Percentiles rank a stretch among this genome's conserved stretches.
Conservation (phyloP, 2,888 invertebrate species). For the Phytoseiulus persimilis region DNA sequence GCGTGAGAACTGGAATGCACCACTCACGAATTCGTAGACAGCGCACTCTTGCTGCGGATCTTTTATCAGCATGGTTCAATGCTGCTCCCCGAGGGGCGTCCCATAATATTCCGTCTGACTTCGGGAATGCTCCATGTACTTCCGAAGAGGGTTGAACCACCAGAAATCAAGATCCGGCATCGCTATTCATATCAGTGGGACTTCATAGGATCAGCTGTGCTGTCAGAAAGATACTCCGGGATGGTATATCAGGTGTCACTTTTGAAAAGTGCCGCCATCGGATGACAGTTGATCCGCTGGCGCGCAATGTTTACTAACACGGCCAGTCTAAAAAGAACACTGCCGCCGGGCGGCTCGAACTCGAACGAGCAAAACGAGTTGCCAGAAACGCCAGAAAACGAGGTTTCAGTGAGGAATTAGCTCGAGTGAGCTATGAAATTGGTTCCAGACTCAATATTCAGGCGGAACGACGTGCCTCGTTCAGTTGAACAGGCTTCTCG, state of each 20-base stretch:
- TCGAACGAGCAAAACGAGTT: not conserved
- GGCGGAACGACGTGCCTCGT: no score
- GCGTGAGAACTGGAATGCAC: not conserved
- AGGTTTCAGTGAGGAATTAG: no score
- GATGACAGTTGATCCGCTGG: not conserved
- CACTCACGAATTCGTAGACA: not conserved
- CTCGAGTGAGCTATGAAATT: no score
- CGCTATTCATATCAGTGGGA: no score
- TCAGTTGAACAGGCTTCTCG: not conserved
- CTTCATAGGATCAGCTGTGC: no score
- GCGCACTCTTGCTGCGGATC: not conserved
- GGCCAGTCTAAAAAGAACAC: not conserved
- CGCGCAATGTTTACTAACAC: not conserved
- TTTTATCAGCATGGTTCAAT: not conserved
- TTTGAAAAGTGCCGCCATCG: not conserved
- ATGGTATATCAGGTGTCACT: not conserved
- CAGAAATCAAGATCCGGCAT: no score
- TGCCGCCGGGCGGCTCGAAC: not conserved
- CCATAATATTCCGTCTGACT: no score
- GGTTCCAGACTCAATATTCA: no score
- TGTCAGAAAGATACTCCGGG: no score
- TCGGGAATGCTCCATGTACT: no score
- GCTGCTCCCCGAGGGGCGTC: not conserved
- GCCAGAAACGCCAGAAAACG: no score
- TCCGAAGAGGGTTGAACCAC: no score